A percentile compares a stretch with the other conserved stretches of the same genome.
Evolutionary conservation across 2,888 invertebrate genomes (phyloP).

Genomic region (Macropis europaea): DNA sequence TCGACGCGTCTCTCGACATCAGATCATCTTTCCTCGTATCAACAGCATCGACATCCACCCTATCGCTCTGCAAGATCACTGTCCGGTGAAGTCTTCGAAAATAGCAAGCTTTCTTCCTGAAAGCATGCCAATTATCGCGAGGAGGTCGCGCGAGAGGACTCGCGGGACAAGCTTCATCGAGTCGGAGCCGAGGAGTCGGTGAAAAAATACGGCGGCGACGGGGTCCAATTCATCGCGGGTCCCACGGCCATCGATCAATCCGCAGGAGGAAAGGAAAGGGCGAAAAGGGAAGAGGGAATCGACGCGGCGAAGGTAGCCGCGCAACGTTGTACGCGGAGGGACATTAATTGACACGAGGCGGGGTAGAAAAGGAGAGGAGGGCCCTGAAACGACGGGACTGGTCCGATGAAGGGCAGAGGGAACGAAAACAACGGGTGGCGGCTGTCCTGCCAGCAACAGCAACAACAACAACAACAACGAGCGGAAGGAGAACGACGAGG

Average conservation of each 20-base stretch:
- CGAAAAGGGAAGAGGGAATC: constrained; percentile 40
- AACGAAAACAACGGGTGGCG: constrained; percentile 52
- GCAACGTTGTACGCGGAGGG: constrained; percentile 67
- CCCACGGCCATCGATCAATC: constrained; percentile 76
- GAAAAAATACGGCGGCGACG: constrained; percentile 68
- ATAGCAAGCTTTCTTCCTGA: no score
- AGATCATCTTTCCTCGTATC: no score
- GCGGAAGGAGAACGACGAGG: constrained; percentile 33
- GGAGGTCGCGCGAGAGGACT: constrained; percentile 3
- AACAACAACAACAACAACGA: constrained; percentile 26
- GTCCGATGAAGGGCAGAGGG: neutral
- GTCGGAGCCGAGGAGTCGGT: constrained; percentile 31
- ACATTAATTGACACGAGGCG: constrained; percentile 78
- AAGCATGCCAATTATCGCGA: no score
- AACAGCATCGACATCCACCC: no score
- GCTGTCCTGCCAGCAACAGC: constrained; percentile 48
- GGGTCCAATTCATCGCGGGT: constrained; percentile 72
- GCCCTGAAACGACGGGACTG: constrained; percentile 19
- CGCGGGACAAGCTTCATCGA: constrained; percentile 26
- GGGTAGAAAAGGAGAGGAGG: constrained; percentile 24
- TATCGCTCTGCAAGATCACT: no score
- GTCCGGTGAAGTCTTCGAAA: no score
- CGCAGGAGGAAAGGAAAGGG: constrained; percentile 49
- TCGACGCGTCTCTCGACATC: no score
- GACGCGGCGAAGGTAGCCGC: constrained; percentile 58